A percentile compares a stretch with the other conserved stretches of the same genome.
Evolutionary conservation across 2,113 vertebrate genomes (phyloP).

Genomic region (Neodon shergylaensis): DNA sequence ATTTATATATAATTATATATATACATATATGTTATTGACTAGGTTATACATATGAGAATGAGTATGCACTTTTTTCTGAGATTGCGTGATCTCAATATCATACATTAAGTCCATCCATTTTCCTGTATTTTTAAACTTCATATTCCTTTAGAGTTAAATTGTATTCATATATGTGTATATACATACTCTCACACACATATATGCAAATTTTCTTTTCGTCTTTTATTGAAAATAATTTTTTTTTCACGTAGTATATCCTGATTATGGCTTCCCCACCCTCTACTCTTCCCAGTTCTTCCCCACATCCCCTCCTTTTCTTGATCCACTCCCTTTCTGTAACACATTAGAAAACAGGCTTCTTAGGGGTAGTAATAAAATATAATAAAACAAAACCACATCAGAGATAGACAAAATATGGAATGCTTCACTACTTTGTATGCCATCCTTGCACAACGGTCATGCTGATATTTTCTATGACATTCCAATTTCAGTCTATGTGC

Average conservation of each 20-base stretch:
- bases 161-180: not conserved
- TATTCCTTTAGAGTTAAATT: not conserved
- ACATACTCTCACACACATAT: not conserved
- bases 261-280: not conserved
- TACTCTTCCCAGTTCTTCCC: not conserved
- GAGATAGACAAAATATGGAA: not conserved
- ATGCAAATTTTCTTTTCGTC: not conserved
- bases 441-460: not conserved
- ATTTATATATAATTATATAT: not conserved
- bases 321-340: not conserved
- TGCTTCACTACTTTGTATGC: not conserved
- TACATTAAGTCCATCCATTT: not conserved
- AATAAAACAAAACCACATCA: not conserved
- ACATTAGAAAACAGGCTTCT: not conserved
- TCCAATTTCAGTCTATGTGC: not conserved
- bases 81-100: not conserved
- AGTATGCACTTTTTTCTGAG: not conserved
- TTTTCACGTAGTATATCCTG: not conserved
- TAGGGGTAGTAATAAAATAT: not conserved
- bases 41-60: not conserved
- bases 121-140: not conserved
- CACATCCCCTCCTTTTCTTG: not conserved
- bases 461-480: no score
- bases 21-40: not conserved
- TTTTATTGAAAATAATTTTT: not conserved